These are phyloP conservation scores for Asobara japonica DNA, from an alignment of 1,140 invertebrate genomes.

Conservation along the genomic window DNA sequence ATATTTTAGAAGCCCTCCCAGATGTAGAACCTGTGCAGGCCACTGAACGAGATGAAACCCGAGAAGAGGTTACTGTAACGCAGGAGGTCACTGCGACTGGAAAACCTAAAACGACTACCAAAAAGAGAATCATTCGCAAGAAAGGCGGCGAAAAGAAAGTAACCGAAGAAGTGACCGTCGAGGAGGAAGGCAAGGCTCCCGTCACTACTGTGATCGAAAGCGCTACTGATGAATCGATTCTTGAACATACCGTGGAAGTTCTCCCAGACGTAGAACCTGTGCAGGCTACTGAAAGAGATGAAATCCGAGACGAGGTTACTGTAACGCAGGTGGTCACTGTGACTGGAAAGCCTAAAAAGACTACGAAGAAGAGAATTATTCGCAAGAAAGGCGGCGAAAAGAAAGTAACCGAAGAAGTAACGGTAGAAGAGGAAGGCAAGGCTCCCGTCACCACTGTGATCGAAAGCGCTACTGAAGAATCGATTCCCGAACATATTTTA, in stretches of 20 bases:
- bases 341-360: no score
- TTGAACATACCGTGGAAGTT: conserved; percentile 17
- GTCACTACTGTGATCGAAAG: conserved; percentile 47
- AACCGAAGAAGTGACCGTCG: conserved; percentile 25
- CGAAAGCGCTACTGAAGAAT: conserved; percentile 11
- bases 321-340: no score
- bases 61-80: not conserved
- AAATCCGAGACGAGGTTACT: not conserved
- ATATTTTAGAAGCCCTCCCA: conserved; percentile 7
- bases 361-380: no score
- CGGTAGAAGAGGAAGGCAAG: conserved; percentile 57
- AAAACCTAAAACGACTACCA: not conserved
- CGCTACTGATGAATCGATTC: conserved; percentile 38
- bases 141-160: not conserved
- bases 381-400: no score
- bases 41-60: not conserved
- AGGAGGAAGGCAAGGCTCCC: conserved; percentile 47
- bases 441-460: conserved; percentile 1
- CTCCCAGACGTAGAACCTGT: not conserved
- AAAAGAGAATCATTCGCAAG: conserved; percentile 24
- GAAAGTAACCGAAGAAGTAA: conserved; percentile 23
- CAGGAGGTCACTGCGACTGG: not conserved
- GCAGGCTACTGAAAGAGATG: not conserved
- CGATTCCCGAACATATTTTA: not conserved
- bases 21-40: conserved; percentile 11